Evolutionary conservation across 2,797 vertebrate genomes (phyloP), one percentile per base, ranked within the genome.

Genomic region (Rousettus madagascariensis): DNA sequence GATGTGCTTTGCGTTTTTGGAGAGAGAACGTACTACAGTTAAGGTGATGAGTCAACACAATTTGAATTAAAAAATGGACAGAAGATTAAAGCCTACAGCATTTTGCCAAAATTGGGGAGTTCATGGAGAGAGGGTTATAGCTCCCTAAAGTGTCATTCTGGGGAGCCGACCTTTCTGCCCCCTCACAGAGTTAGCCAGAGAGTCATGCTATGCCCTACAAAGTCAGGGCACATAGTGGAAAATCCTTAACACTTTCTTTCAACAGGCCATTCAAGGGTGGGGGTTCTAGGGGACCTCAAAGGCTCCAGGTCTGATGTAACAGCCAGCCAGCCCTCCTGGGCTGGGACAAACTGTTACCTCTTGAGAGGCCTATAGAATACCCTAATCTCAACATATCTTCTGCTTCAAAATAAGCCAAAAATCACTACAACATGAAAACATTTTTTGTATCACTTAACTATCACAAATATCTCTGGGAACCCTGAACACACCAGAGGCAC

Each of bases 381-480:
- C 41, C 19, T 59, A 78, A 91, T 33, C 46, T 55, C 78, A 61
- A 80, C 10, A 82, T 19, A 88, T 8, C 28, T 55, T 91, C 15
- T 82, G 19, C 57, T 86, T 77, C 53, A 86, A 7, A 90, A 94
- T 61, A 78, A 86, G 6, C 65, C 33, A 24, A 75, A 90, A 78
- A 57, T 51, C 68, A 86, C n/a, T 61, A 49, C 74, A 88, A 87
- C 33, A 38, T 49, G 51, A 78, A 96, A 71, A 41, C 7, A 16
- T 8, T 68, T 33, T 84, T 85, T 85, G 15, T 8, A 65, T 92
- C 26, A 78, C 55, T 92, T 38, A 83, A 65, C n/a, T 46, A 10
- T 66, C 79, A 92, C 24, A 89, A 49, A 90, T 91, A 51, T 80
- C 79, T 95, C 30, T 87, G 71, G 84, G 61, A 89, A 90, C 19